Percentiles rank a stretch among this genome's conserved stretches.
phyloP scores from a whole-genome alignment of 1,140 invertebrate genomes.

The Dendroctonus ponderosae region DNA sequence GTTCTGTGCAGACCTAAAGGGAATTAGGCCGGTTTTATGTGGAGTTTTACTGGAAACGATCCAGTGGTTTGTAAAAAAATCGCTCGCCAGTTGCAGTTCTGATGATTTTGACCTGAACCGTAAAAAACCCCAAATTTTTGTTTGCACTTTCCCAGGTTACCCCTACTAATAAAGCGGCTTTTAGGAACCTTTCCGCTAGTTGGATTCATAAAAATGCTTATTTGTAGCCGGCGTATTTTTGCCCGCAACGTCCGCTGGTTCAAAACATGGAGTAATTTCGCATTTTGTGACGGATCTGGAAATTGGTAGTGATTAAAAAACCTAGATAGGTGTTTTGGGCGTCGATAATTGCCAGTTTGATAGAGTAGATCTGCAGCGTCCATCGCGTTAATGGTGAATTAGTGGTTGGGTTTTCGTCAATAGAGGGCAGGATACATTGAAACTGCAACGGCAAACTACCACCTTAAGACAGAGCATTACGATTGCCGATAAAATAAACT shows the following conservation, averaged over 20 bases:
- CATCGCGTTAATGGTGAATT: no score
- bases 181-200: constrained; percentile 11
- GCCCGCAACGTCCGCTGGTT: neutral
- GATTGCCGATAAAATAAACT: neutral
- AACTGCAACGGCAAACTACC: no score
- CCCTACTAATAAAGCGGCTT: constrained; percentile 14
- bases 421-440: no score
- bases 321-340: constrained; percentile 1
- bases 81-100: no score
- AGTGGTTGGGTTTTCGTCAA: no score
- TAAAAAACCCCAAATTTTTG: neutral
- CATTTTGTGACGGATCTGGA: neutral
- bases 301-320: constrained; percentile 6
- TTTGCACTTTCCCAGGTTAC: neutral
- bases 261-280: constrained; percentile 1
- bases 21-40: no score
- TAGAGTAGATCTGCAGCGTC: neutral
- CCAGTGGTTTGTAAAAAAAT: no score
- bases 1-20: no score
- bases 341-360: constrained; percentile 2
- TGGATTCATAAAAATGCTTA: constrained; percentile 4
- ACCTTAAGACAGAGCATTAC: neutral
- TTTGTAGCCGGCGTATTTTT: neutral
- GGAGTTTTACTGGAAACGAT: no score
- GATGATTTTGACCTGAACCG: no score